phyloP scores from a whole-genome alignment of 2,113 vertebrate species.

The Anser brachyrhynchus region DNA sequence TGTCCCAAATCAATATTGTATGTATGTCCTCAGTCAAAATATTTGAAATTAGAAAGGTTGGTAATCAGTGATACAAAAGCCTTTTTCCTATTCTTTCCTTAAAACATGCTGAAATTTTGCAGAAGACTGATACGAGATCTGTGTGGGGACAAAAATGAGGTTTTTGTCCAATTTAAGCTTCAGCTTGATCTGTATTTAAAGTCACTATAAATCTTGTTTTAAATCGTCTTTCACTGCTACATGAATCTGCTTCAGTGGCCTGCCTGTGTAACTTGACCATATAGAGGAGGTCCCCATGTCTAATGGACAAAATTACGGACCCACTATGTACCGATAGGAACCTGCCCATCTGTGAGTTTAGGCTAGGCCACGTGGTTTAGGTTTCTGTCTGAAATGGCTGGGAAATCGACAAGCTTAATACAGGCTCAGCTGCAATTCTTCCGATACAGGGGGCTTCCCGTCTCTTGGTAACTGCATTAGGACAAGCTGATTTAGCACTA shows the following conservation, averaged over 20 bases:
- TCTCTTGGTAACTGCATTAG: not conserved
- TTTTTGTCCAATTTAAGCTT: not conserved
- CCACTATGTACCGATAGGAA: fast-evolving
- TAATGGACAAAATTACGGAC: not conserved
- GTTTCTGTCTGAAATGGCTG: not conserved
- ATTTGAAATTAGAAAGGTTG: not conserved
- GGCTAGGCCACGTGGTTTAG: not conserved
- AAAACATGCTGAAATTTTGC: not conserved
- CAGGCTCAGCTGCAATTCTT: not conserved
- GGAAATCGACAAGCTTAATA: not conserved
- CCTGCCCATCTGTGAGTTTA: not conserved
- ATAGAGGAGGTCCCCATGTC: not conserved
- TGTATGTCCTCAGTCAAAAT: not conserved
- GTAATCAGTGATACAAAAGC: not conserved
- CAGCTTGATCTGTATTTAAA: not conserved
- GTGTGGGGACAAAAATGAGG: not conserved
- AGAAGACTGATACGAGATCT: not conserved
- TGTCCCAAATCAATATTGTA: not conserved
- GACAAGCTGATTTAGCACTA: not conserved
- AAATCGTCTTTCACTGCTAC: not conserved
- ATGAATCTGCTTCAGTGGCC: fast-evolving
- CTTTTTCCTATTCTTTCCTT: not conserved
- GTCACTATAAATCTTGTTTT: not conserved
- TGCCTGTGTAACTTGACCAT: not conserved
- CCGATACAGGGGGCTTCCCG: not conserved